Percentiles rank a stretch among this genome's conserved stretches.
Conservation (phyloP, 2,797 vertebrate species). For the Lagorchestes hirsutus region DNA sequence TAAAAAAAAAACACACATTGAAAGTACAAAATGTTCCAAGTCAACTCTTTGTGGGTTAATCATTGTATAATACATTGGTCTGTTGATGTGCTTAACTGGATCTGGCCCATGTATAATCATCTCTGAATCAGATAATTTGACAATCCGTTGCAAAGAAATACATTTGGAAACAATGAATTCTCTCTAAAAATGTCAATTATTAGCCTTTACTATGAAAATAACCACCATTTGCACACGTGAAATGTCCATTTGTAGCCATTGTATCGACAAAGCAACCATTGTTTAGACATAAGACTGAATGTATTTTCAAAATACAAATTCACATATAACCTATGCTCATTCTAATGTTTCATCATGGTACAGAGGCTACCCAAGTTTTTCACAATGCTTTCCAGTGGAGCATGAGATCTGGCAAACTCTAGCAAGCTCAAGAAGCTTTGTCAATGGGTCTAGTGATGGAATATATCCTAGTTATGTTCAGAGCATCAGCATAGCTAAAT, state of each 20-base stretch:
- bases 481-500: background rate
- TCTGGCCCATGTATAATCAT: background rate
- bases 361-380: background rate
- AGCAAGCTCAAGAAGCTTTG: background rate
- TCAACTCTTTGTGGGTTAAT: background rate
- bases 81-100: background rate
- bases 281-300: background rate
- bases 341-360: background rate
- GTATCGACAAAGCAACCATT: background rate
- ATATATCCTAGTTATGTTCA: background rate
- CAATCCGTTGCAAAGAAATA: background rate
- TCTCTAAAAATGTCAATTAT: background rate
- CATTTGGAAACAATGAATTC: background rate
- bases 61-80: background rate
- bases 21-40: background rate
- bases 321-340: background rate
- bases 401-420: background rate
- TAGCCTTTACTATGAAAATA: background rate
- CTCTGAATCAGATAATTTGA: background rate
- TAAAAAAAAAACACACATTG: slow-evolving; percentile 14
- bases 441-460: background rate
- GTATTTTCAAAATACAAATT: background rate
- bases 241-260: background rate
- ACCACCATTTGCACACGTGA: background rate
- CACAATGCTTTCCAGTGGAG: background rate